phyloP scores from a whole-genome alignment of 2,888 invertebrate species.

The Yponomeuta malinellus region DNA sequence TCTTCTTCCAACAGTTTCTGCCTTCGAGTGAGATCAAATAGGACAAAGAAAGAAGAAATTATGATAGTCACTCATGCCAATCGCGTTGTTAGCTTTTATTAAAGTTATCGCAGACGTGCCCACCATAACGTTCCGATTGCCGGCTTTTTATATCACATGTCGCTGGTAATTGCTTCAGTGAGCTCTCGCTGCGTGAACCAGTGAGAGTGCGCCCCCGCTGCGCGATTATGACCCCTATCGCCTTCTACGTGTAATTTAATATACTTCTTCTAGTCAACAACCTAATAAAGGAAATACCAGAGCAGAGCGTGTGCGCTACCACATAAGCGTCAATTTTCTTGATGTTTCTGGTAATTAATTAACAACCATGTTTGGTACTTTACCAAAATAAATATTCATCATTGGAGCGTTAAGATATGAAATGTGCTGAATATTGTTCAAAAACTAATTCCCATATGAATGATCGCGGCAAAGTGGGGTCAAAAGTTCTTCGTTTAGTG shows the following conservation, averaged over 20 bases:
- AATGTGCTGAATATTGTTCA: constrained; percentile 41
- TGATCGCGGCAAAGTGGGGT: constrained; percentile 68
- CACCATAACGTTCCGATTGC: not conserved
- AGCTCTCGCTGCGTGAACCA: constrained; percentile 19
- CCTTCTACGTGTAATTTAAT: constrained; percentile 29
- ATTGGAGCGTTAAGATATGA: constrained; percentile 38
- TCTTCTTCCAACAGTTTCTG: not conserved
- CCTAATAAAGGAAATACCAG: not conserved
- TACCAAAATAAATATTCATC: constrained; percentile 24
- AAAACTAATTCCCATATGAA: constrained; percentile 67
- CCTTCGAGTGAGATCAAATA: not conserved
- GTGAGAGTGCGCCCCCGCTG: constrained; percentile 30
- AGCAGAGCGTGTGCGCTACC: not conserved
- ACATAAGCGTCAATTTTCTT: not conserved
- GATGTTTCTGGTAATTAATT: not conserved
- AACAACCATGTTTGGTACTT: not conserved
- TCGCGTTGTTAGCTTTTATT: not conserved
- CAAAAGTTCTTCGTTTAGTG: constrained; percentile 49
- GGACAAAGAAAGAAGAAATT: not conserved
- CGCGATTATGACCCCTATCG: constrained; percentile 41
- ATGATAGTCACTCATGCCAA: not conserved
- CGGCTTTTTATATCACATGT: not conserved
- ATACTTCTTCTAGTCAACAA: constrained; percentile 30
- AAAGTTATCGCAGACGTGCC: constrained; percentile 2
- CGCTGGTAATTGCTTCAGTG: constrained; percentile 57